Evolutionary conservation across 2,888 invertebrate genomes (phyloP).

Genomic region (Rhimphoctona megacephalus): DNA sequence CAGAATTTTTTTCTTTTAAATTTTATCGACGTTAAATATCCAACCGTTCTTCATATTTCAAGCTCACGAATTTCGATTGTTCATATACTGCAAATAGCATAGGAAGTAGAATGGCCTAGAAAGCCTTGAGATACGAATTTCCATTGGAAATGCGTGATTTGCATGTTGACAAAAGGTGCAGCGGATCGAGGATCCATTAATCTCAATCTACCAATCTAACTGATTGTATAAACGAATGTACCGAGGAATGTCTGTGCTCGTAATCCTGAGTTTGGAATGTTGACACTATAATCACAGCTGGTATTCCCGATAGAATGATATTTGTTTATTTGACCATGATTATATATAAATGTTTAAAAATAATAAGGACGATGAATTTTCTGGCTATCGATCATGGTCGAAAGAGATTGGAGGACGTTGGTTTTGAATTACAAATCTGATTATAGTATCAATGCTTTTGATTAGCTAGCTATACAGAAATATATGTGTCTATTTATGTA

Average conservation of each 20-base stretch:
- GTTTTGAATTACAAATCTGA: conserved; percentile 24
- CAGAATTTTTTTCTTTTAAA: not conserved
- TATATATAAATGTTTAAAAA: conserved; percentile 35
- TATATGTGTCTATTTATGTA: not conserved
- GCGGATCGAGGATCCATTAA: conserved; percentile 1
- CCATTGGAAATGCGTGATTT: conserved; percentile 8
- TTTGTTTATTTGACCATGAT: conserved; percentile 31
- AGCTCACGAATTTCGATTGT: not conserved
- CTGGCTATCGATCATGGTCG: conserved; percentile 47
- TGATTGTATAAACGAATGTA: conserved; percentile 2
- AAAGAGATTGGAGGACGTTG: conserved; percentile 22
- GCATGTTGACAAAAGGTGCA: conserved; percentile 18
- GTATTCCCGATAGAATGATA: not conserved
- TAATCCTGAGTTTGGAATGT: conserved; percentile 8
- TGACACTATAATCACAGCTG: not conserved
- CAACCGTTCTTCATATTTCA: not conserved
- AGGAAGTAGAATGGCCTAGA: not conserved
- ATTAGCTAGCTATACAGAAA: not conserved
- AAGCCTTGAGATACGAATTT: conserved; percentile 7
- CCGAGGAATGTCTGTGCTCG: not conserved
- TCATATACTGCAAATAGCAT: not conserved
- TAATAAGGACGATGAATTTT: conserved; percentile 31
- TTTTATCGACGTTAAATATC: not conserved
- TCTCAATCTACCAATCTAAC: not conserved
- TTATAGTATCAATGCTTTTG: conserved; percentile 11